Percentiles rank a stretch among this genome's conserved stretches.
Conservation (phyloP, 2,113 vertebrate genomes). For the Pygoscelis adeliae region DNA sequence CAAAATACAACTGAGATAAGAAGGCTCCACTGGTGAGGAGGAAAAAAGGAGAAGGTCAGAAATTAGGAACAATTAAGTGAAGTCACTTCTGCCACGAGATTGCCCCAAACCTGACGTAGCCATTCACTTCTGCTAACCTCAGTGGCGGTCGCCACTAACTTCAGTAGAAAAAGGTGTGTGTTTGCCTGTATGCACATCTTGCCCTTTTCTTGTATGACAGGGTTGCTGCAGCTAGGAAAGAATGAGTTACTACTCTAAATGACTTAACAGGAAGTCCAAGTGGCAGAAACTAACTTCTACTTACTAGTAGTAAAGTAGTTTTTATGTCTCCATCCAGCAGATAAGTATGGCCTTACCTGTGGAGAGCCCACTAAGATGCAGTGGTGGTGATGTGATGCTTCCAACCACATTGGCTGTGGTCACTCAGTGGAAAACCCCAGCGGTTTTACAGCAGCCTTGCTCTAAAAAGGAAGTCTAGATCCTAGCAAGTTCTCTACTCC, state of each 20-base stretch:
- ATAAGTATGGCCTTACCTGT: background rate
- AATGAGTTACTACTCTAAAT: background rate
- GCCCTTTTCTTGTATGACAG: background rate
- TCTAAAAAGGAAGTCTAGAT: background rate
- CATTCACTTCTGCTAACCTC: background rate
- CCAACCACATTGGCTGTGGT: background rate
- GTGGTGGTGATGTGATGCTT: background rate
- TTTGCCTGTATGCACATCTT: background rate
- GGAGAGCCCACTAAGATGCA: background rate
- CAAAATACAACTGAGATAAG: constrained; percentile 68
- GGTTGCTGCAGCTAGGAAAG: background rate
- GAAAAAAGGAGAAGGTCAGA: background rate
- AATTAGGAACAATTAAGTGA: background rate
- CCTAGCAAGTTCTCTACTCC: background rate
- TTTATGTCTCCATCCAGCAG: background rate
- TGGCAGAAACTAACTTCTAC: background rate
- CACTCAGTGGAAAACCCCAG: background rate
- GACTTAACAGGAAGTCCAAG: background rate
- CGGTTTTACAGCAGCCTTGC: background rate
- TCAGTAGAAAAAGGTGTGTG: background rate
- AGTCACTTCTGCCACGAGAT: background rate
- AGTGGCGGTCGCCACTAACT: background rate
- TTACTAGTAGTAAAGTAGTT: background rate
- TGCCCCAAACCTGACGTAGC: background rate
- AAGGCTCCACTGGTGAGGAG: background rate